Base-by-base conservation (phyloP, 64 coral and sea anemone species). In the Montipora capricornis region DNA sequence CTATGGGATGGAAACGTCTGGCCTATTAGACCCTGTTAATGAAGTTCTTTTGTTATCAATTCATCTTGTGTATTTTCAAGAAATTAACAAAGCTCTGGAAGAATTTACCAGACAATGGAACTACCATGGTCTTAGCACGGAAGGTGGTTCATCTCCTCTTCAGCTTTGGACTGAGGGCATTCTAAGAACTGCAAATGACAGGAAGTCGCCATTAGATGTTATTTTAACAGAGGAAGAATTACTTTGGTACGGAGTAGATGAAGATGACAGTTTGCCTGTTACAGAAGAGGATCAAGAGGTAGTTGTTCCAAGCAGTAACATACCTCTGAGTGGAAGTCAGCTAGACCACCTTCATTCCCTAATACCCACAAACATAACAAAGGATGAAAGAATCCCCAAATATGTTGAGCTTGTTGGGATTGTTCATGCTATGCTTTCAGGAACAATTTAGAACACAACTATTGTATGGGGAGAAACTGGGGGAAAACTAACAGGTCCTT, bases 91-190 rank as follows among this genome's bases (percentile, higher is more conserved):
- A 37, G 74, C 87, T 10, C 73, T 84, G 11, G 74, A 91, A 77
- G 94, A 95, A 75, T 92, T 95, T 81, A 80, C 44, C 16, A 74
- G 68, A 47, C 89, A 89, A 10, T 95, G 94, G 94, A 96, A 96
- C 44, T 62, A 62, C 44, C 95, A 90, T 76, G 80, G 58, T 14
- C 26, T 79, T n/a, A 89, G 77, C 8, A 93, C 64, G 15, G 91
- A 86, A 26, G 19, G 71, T 44, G 88, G 82, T 57, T 47, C 50
- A 87, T 91, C 89, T 88, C 89, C 89, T 80, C 73, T 66, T 58
- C 81, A 91, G 68, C 79, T 95, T 79, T 93, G 91, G 69, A 93
- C 88, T 61, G 87, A 75, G 14, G 77, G 91, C 8, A 68, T 92
- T 75, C 89, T 93, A 70, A 60, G 29, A 48, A 2, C 83, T 88